Evolutionary conservation across 2,888 invertebrate species (phyloP).

Genomic region (Lochmaea capreae): DNA sequence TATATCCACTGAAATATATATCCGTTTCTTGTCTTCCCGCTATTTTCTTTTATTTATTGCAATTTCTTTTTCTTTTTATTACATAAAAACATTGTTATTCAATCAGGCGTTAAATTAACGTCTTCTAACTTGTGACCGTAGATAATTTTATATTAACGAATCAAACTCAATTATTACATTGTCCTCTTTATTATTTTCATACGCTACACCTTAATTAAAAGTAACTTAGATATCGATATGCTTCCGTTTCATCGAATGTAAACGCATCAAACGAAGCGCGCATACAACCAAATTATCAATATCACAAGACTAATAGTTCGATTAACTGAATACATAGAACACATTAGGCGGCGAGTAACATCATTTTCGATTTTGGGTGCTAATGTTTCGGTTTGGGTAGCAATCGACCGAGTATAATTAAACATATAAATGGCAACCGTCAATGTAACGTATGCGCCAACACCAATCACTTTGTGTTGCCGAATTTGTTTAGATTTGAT

Average conservation of each 20-base stretch:
- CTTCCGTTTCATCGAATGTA: conserved; percentile 6
- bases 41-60: no score
- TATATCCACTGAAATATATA: no score
- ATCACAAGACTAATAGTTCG: conserved; percentile 53
- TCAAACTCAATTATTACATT: no score
- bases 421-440: conserved; percentile 53
- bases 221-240: neutral
- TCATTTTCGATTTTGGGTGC: conserved; percentile 49
- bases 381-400: conserved; percentile 50
- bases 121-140: no score
- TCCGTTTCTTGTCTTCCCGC: no score
- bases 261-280: conserved; percentile 23
- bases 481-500: conserved; percentile 22
- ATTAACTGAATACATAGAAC: conserved; percentile 55
- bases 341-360: conserved; percentile 51
- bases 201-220: no score
- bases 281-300: conserved; percentile 38
- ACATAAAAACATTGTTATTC: no score
- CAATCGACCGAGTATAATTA: conserved; percentile 54
- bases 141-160: no score
- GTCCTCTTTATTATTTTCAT: no score
- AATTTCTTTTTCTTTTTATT: no score
- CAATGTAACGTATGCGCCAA: conserved; percentile 27
- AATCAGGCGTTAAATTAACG: no score
- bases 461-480: conserved; percentile 38